These are phyloP conservation scores for Tautogolabrus adspersus DNA, from an alignment of 2,113 vertebrate species.

Conservation along the genomic window DNA sequence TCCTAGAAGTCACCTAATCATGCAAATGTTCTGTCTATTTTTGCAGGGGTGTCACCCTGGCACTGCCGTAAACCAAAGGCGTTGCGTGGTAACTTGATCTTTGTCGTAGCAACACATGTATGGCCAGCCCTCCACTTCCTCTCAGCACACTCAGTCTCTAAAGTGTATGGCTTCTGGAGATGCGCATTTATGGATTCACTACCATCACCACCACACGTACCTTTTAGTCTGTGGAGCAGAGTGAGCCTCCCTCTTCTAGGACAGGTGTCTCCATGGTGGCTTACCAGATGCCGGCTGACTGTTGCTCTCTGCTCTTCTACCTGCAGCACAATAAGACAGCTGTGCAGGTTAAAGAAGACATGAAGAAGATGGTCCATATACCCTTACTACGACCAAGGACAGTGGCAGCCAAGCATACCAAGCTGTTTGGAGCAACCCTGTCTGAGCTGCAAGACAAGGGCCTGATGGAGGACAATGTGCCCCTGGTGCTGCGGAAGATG, in stretches of 20 bases:
- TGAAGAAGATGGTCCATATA: slow-evolving; percentile 89
- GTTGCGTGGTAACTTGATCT: slow-evolving; percentile 79
- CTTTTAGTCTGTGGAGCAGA: slow-evolving; percentile 14
- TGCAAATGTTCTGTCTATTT: slow-evolving; percentile 12
- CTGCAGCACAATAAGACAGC: slow-evolving; percentile 90
- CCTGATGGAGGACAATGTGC: slow-evolving; percentile 85
- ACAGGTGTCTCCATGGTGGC: slow-evolving; percentile 1
- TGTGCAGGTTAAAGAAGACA: slow-evolving; percentile 89
- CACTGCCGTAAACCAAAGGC: slow-evolving; percentile 66
- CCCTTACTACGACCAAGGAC: slow-evolving; percentile 81
- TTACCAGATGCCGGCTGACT: slow-evolving; percentile 66
- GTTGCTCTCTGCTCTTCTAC: slow-evolving; percentile 72
- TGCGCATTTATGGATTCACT: slow-evolving; percentile 18
- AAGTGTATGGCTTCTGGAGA: slow-evolving; percentile 10
- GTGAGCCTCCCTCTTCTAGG: slow-evolving; percentile 7
- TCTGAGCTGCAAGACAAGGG: slow-evolving; percentile 84
- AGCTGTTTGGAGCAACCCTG: slow-evolving; percentile 87
- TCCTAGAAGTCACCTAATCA: slow-evolving; percentile 4
- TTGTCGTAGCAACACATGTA: slow-evolving; percentile 75
- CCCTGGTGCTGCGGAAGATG: slow-evolving; percentile 85
- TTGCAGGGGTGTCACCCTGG: slow-evolving; percentile 20
- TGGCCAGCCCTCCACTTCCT: slow-evolving; percentile 28
- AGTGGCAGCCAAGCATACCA: slow-evolving; percentile 32
- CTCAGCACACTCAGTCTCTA: slow-evolving; percentile 29
- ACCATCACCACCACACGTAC: neutral